Base-by-base conservation (phyloP, 2,113 vertebrate genomes). In the Trematocara macrostoma region DNA sequence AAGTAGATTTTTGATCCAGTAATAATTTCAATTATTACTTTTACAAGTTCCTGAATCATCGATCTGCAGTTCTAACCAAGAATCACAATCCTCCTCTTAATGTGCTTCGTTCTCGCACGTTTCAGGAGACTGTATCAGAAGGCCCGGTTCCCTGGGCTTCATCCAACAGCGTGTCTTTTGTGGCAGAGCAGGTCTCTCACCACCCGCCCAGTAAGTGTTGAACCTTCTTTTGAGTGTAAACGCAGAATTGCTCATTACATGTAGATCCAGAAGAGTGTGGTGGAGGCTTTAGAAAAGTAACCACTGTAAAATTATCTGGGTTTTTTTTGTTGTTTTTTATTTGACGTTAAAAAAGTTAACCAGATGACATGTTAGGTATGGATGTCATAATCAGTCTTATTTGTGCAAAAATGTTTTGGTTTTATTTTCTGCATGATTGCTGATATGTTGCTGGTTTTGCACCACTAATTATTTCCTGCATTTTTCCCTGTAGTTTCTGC, bases 171-270 rank as follows among this genome's bases (percentile, higher is more conserved):
- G 98, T 99, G 74, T 97, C 97, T 2, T 99, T 99, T 78, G 98
- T 99, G 94, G 97, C 98, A 83, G 98, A 99, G 95, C 99, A 99
- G 96, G 98, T 99, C 93, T 99, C 99, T 92, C 99, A 99, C 93
- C 98, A 99, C 91, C 98, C 99, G 53, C 99, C 99, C 89, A 99
- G 99, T 99, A 96, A 98, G 98, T 97, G 38, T 52, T 29, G 0
- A 6, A 49, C 45, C 16, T 45, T 67, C 10, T 31, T 52, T 11
- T 61, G 16, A 53, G 8, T 5, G 4, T 29, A 64, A n/a, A 61
- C 20, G 12, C 2, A 23, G 16, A 38, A 15, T 14, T 14, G 3
- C 3, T 1, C 45, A 59, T 55, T 10, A 14, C 35, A 18, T 20
- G 14, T 61, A 10, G 15, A 61, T 18, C 29, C 29, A 11, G 31